phyloP scores from a whole-genome alignment of 2,888 invertebrate genomes.

The Drosophila nr. perissopoda region DNA sequence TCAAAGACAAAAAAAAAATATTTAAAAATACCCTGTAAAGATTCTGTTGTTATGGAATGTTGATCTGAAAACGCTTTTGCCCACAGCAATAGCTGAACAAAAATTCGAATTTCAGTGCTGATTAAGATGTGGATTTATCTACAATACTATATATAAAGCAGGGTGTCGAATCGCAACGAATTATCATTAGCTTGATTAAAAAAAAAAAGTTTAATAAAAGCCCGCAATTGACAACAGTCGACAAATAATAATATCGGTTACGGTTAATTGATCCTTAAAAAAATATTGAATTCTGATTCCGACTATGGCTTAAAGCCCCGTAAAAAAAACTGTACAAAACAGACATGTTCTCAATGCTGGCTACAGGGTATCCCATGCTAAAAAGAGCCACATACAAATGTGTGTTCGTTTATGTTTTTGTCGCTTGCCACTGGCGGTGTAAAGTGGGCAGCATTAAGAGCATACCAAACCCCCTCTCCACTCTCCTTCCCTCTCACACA shows the following conservation, averaged over 20 bases:
- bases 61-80: not conserved
- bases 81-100: not conserved
- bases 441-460: constrained; percentile 56
- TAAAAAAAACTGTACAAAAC: not conserved
- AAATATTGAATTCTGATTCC: not conserved
- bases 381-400: constrained; percentile 39
- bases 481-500: no score
- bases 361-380: not conserved
- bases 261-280: no score
- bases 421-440: constrained; percentile 38
- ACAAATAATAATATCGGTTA: no score
- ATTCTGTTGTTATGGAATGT: not conserved
- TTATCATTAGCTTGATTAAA: not conserved
- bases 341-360: not conserved
- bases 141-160: not conserved
- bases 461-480: not conserved
- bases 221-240: no score
- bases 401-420: not conserved
- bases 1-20: not conserved
- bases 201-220: not conserved
- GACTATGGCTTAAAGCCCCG: not conserved
- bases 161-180: no score
- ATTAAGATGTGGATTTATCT: not conserved
- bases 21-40: constrained; percentile 1
- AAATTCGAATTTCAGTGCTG: no score